Conservation (phyloP, 2,113 vertebrate genomes). For the Pachyramphus minor region DNA sequence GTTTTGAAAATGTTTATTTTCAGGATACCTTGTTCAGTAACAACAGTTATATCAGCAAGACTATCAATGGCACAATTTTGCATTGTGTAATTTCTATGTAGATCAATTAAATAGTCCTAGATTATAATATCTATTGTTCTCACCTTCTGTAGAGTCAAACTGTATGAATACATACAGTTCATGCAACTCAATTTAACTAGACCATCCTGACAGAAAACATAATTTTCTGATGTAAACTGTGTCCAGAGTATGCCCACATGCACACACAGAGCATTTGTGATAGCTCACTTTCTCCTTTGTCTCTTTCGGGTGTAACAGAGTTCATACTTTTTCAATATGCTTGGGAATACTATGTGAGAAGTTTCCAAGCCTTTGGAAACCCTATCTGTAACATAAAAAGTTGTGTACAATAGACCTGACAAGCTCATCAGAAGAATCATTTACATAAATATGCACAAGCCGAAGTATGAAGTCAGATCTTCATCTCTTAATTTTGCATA, state of each 20-base stretch:
- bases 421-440: neutral
- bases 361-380: neutral
- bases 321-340: neutral
- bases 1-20: neutral
- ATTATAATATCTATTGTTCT: neutral
- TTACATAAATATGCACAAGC: neutral
- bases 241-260: neutral
- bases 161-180: neutral
- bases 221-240: neutral
- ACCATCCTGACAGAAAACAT: neutral
- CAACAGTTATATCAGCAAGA: neutral
- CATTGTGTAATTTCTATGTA: neutral
- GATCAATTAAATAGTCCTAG: neutral
- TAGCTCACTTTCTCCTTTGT: neutral
- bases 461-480: neutral
- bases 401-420: neutral
- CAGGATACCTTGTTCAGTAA: neutral
- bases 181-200: neutral
- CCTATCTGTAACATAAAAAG: neutral
- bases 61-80: neutral
- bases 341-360: neutral
- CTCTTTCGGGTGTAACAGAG: neutral
- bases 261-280: neutral
- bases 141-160: neutral
- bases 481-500: neutral